Evolutionary conservation across 2,113 vertebrate genomes (phyloP).

Genomic region (Uropsilus gracilis): DNA sequence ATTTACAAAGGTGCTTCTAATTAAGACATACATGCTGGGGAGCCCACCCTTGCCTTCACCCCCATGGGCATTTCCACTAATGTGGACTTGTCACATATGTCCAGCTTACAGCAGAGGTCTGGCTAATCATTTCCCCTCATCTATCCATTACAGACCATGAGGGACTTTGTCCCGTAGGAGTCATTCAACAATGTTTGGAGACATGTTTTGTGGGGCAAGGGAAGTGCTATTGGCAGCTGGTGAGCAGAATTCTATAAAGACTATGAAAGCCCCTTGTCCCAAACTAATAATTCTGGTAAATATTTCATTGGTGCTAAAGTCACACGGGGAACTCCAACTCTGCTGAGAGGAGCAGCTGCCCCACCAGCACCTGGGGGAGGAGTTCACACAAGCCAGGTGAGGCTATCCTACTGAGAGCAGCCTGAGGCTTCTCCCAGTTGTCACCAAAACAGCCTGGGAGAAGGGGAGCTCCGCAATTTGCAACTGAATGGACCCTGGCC

Average conservation of each 20-base stretch:
- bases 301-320: not conserved
- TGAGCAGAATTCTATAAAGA: not conserved
- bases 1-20: not conserved
- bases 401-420: too few species aligned
- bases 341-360: too few species aligned
- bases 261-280: not conserved
- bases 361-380: too few species aligned
- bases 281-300: not conserved
- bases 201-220: not conserved
- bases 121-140: not conserved
- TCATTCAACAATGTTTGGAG: not conserved
- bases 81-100: not conserved
- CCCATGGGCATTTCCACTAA: accelerated
- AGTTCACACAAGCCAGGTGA: too few species aligned
- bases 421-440: too few species aligned
- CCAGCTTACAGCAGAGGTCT: not conserved
- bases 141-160: not conserved
- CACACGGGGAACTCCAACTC: too few species aligned
- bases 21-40: too few species aligned
- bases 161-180: not conserved
- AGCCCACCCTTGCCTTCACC: too few species aligned
- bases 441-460: too few species aligned
- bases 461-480: too few species aligned
- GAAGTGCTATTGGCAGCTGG: accelerated
- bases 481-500: too few species aligned